phyloP scores from a whole-genome alignment of 1,140 invertebrate species.

The Lepidurus apus region DNA sequence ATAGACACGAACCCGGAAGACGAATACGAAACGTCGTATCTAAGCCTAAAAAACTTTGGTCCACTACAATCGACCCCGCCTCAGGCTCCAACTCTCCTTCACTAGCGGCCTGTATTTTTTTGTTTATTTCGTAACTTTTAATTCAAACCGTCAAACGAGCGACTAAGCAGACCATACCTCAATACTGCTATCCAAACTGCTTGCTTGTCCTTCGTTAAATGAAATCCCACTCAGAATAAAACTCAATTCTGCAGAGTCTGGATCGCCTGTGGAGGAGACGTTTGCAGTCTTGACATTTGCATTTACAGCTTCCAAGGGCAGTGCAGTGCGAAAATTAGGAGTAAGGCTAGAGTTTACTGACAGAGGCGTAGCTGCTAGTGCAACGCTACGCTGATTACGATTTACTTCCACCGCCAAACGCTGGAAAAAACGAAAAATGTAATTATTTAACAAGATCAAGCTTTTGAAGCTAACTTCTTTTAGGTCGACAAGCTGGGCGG shows the following conservation, averaged over 20 bases:
- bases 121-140: background rate
- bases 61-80: conserved; percentile 35
- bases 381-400: background rate
- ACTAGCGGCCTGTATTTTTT: conserved; percentile 31
- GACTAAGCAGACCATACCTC: background rate
- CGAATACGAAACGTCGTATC: conserved; percentile 34
- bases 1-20: conserved; percentile 32
- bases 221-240: conserved; percentile 4
- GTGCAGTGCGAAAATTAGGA: background rate
- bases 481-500: background rate
- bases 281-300: background rate
- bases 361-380: background rate
- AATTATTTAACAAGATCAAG: background rate
- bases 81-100: conserved; percentile 34
- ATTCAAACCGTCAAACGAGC: background rate
- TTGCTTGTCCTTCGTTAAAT: background rate
- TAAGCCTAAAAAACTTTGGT: conserved; percentile 33
- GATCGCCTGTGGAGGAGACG: background rate
- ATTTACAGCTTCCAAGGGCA: background rate
- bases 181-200: conserved; percentile 15
- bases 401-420: background rate
- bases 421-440: background rate
- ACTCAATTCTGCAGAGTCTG: background rate
- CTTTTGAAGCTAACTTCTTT: background rate
- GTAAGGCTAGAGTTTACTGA: background rate